Base-by-base conservation (phyloP, 2,888 invertebrate species). In the Cynaeus angustus region DNA sequence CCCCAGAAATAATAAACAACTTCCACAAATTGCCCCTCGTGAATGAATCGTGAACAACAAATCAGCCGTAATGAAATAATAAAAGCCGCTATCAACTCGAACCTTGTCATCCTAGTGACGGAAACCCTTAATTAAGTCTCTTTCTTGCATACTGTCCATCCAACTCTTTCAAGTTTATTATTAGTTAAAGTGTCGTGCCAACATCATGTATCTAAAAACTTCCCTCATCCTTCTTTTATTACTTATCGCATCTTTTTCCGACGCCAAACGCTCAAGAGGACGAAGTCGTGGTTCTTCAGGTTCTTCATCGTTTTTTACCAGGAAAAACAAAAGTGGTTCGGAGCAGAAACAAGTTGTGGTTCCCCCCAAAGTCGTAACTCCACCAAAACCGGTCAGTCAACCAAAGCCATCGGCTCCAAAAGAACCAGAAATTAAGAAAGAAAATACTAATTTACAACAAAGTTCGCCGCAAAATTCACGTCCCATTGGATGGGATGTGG, bases 401-500 rank as follows among this genome's bases (percentile, higher is more conserved):
- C 58, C 71, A 8, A 59, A 53, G 14, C 65, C 74, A n/a, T 41
- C 71, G 38, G 65, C 64, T 59, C 62, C 70, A 8, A 58, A 69
- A 45, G 77, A 77, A 55, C 64, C 74, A 3, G 68, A 70, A 5
- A 52, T 78, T 28, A 77, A 74, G 33, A 80, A 77, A 56, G 72
- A 79, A 33, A 72, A 70, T 5, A 28, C 75, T 0, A 66, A 75
- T 14, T 43, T 69, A 3, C 71, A 71, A 12, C 70, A 70, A 37
- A 56, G 56, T 10, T 28, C 33, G 10, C 66, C 66, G 9, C 50
- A 50, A 8, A 16, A 48, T 16, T 8, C 46, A 3, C 61, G 70
- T 9, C 77, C 76, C 4, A 70, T 78, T 28, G 80, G 80, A 12
- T 80, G 80, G 80, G 79, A 79, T 33, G 78, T 79, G n/a, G 72